Evolutionary conservation across 2,797 vertebrate species (phyloP).

Genomic region (Trachurus trachurus): DNA sequence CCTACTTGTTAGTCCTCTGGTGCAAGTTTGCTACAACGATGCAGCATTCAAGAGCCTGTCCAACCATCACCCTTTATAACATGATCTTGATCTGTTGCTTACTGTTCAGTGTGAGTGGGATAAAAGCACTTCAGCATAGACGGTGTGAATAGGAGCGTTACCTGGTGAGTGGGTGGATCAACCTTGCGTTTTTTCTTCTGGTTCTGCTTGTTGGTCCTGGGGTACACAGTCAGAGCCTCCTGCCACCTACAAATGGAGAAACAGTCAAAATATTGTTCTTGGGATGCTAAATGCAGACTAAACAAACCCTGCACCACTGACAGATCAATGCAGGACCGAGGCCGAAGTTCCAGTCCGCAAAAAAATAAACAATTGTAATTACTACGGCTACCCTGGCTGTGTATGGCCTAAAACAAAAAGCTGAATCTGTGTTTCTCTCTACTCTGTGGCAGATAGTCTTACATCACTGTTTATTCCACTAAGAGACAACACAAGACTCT

Average conservation of each 20-base stretch:
- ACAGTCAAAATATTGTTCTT: constrained; percentile 6
- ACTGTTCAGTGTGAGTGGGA: background rate
- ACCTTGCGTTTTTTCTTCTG: constrained; percentile 99
- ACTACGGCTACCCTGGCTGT: background rate
- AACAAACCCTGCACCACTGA: background rate
- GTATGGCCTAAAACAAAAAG: background rate
- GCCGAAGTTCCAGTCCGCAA: constrained; percentile 8
- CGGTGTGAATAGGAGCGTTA: constrained; percentile 68
- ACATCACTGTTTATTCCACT: background rate
- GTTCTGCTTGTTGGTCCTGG: constrained; percentile 97
- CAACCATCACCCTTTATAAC: background rate
- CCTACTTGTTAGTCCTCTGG: background rate
- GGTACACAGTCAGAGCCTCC: constrained; percentile 95
- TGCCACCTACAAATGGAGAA: constrained; percentile 89
- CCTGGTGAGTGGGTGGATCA: constrained; percentile 95
- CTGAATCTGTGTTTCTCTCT: background rate
- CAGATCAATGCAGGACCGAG: constrained; percentile 22
- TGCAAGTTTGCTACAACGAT: background rate
- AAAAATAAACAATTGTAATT: background rate
- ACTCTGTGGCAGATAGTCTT: background rate
- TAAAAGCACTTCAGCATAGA: background rate
- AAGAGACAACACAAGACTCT: background rate
- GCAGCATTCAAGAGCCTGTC: constrained; percentile 1
- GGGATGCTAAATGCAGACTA: background rate
- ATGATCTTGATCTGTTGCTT: background rate